phyloP scores from a whole-genome alignment of 2,797 vertebrate genomes.

The Poecile montanus region DNA sequence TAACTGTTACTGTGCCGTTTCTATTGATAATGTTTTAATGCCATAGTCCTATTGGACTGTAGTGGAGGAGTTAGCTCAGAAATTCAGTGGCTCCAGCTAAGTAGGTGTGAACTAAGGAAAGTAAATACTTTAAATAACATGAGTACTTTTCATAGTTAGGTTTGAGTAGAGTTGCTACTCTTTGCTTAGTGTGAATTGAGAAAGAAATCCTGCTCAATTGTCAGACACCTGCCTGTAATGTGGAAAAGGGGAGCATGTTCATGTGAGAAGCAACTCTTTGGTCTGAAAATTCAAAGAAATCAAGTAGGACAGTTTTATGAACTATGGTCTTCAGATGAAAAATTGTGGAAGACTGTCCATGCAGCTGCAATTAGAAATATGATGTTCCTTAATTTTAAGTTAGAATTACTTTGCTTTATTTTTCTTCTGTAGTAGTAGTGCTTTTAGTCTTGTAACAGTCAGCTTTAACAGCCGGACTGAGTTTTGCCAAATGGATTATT shows the following conservation, averaged over 20 bases:
- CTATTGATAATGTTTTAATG: not conserved
- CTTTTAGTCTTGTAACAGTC: not conserved
- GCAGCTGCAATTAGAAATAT: not conserved
- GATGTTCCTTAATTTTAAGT: not conserved
- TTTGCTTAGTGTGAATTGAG: not conserved
- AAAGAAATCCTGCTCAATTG: not conserved
- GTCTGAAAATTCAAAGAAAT: not conserved
- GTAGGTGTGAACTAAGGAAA: not conserved
- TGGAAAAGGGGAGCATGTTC: not conserved
- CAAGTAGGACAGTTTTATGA: not conserved
- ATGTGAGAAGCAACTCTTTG: not conserved
- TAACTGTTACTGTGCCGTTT: not conserved
- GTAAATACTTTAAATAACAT: not conserved
- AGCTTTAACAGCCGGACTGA: not conserved
- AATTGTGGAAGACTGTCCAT: not conserved
- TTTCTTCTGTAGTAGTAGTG: not conserved
- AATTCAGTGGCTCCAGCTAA: not conserved
- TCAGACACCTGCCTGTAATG: not conserved
- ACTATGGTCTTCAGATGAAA: not conserved
- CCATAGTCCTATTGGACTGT: not conserved
- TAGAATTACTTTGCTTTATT: not conserved
- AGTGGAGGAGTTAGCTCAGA: not conserved
- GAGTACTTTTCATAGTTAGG: not conserved
- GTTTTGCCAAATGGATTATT: not conserved
- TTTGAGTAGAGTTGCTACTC: not conserved